A percentile compares a stretch with the other conserved stretches of the same genome.
These are phyloP conservation scores for Drosophila meridionalis DNA, from an alignment of 2,888 invertebrate species.

Conservation along the genomic window DNA sequence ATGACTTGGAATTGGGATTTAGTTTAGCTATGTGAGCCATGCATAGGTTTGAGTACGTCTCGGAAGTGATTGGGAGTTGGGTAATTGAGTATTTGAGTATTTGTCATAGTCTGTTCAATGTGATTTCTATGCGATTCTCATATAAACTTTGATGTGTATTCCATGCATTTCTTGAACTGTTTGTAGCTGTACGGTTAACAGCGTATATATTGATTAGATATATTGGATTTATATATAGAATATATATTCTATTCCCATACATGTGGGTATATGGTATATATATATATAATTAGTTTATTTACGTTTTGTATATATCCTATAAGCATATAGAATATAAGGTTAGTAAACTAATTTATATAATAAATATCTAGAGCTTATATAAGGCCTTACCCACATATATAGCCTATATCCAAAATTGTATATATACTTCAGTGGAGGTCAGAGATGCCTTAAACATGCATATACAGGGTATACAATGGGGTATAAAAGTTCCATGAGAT, in stretches of 20 bases:
- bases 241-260: too few species aligned
- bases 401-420: too few species aligned
- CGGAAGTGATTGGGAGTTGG: background rate
- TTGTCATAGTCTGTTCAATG: background rate
- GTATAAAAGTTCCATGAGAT: too few species aligned
- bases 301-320: too few species aligned
- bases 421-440: too few species aligned
- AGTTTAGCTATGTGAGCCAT: too few species aligned
- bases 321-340: too few species aligned
- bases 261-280: background rate
- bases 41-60: background rate
- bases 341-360: background rate
- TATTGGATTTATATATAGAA: background rate
- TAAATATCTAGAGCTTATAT: background rate
- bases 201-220: background rate
- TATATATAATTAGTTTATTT: background rate
- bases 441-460: too few species aligned
- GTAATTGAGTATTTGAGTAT: too few species aligned
- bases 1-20: too few species aligned
- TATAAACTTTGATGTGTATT: background rate
- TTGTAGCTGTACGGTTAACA: background rate
- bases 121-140: background rate
- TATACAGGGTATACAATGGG: too few species aligned
- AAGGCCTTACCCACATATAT: background rate
- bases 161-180: background rate